A percentile compares a stretch with the other conserved stretches of the same genome.
Evolutionary conservation across 2,797 vertebrate species (phyloP).

Genomic region (Leptatherina wallacei): DNA sequence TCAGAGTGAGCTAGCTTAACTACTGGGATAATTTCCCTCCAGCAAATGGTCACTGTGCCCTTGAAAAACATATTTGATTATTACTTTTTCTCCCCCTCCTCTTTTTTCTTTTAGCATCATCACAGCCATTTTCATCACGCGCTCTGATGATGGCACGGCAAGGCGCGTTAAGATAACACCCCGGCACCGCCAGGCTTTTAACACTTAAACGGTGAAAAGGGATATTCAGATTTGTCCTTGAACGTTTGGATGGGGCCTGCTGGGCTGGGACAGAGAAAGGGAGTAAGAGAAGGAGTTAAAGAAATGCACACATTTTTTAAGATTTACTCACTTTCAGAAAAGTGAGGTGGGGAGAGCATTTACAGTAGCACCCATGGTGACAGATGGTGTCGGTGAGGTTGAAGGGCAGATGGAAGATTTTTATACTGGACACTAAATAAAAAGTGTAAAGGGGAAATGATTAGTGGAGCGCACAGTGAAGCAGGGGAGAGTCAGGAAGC

Average conservation of each 20-base stretch:
- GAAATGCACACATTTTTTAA: constrained; percentile 64
- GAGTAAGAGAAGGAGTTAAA: constrained; percentile 77
- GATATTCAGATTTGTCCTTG: constrained; percentile 90
- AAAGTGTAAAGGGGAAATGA: constrained; percentile 71
- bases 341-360: constrained; percentile 57
- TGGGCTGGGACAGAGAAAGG: constrained; percentile 72
- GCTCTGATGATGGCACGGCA: constrained; percentile 79
- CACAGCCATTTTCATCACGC: constrained; percentile 85
- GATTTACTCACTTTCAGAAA: constrained; percentile 64
- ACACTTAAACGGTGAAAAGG: constrained; percentile 87
- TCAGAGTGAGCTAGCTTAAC: constrained; percentile 81
- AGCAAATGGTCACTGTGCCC: constrained; percentile 86
- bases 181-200: constrained; percentile 86
- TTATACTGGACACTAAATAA: constrained; percentile 54
- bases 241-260: constrained; percentile 81
- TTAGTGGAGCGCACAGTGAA: constrained; percentile 64
- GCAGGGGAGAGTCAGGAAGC: constrained; percentile 58
- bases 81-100: constrained; percentile 83
- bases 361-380: constrained; percentile 57
- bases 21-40: constrained; percentile 83
- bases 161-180: constrained; percentile 84
- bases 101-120: constrained; percentile 85
- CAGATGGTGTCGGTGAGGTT: constrained; percentile 50
- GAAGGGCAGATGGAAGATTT: constrained; percentile 74
- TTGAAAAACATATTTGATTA: constrained; percentile 89